Percentiles rank a stretch among this genome's conserved stretches.
These are phyloP conservation scores for Tillus elongatus DNA, from an alignment of 2,888 invertebrate genomes.

Conservation along the genomic window DNA sequence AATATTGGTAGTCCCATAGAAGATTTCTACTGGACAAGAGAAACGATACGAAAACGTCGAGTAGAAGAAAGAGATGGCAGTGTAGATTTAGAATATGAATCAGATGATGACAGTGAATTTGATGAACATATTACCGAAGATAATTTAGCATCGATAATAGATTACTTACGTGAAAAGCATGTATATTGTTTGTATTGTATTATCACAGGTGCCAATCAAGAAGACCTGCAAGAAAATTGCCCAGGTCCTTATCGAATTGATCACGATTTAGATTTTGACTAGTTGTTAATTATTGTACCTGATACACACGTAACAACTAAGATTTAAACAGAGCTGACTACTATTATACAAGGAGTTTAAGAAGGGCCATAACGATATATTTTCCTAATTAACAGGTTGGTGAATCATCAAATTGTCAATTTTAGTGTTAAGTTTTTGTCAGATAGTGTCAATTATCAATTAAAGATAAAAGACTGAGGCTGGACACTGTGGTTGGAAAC, in stretches of 20 bases:
- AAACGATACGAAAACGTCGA: constrained; percentile 29
- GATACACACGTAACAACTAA: too few relatives aligned
- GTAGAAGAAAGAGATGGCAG: constrained; percentile 34
- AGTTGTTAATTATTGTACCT: too few relatives aligned
- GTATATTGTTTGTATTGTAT: constrained; percentile 77
- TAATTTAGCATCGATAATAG: constrained; percentile 32
- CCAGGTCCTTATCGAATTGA: constrained; percentile 57
- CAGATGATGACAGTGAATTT: constrained; percentile 30
- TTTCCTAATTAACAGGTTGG: too few relatives aligned
- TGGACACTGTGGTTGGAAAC: too few relatives aligned
- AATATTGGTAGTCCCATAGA: constrained; percentile 46
- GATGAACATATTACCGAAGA: constrained; percentile 35
- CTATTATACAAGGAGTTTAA: too few relatives aligned
- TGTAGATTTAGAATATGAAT: constrained; percentile 29
- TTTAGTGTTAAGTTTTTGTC: too few relatives aligned
- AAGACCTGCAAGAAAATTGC: constrained; percentile 54
- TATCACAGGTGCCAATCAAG: constrained; percentile 52
- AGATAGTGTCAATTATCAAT: too few relatives aligned
- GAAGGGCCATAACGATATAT: too few relatives aligned
- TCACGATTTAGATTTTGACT: constrained; percentile 42
- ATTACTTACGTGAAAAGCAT: constrained; percentile 60
- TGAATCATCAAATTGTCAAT: too few relatives aligned
- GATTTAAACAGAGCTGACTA: too few relatives aligned
- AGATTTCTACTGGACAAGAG: constrained; percentile 52
- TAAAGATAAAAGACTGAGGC: too few relatives aligned